Evolutionary conservation across 1,140 invertebrate genomes (phyloP), one percentile per base, ranked within the genome.

Genomic region (Brachionus manjavacas): DNA sequence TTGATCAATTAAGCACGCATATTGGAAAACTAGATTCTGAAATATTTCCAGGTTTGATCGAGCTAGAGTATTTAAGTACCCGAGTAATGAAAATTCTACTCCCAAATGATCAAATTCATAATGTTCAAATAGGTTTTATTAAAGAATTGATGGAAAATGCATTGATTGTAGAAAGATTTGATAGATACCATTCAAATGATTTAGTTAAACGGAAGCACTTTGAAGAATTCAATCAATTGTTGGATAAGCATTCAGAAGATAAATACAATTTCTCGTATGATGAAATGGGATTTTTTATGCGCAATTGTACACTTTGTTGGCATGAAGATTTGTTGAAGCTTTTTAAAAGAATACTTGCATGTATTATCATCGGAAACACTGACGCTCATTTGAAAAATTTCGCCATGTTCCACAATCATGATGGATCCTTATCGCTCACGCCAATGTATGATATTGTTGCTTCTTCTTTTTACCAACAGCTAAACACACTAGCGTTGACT

Each of bases 341-440:
- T 68, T 68, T 68, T 31, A 68, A 68, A 68, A 35, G 64, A 68
- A 68, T 68, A 68, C 11, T 68, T n/a, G 64, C 64, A 68, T 68
- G 64, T n/a, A 14, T 68, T 31, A 28, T 68, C 23, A 68, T 68
- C n/a, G 64, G 64, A 14, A 68, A 68, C 64, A 68, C 64, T 31
- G 64, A 68, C 12, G 64, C 64, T 68, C 64, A 68, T 68, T 68
- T 68, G n/a, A 68, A 68, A 68, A 68, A 68, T 68, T 68, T 68
- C 7, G 11, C 64, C n/a, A 68, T 68, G 64, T 68, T 68, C 35
- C 64, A 68, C 31, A 35, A 68, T 35, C 11, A 68, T 68, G 64
- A 68, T 68, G 64, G 64, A 68, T 68, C 64, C 0, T 39, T 68
- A 4, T 68, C 64, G 23, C 64, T 68, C 64, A 68, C 64, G 11